Conservation (phyloP, 2,797 vertebrate species). For the Pygocentrus nattereri region DNA sequence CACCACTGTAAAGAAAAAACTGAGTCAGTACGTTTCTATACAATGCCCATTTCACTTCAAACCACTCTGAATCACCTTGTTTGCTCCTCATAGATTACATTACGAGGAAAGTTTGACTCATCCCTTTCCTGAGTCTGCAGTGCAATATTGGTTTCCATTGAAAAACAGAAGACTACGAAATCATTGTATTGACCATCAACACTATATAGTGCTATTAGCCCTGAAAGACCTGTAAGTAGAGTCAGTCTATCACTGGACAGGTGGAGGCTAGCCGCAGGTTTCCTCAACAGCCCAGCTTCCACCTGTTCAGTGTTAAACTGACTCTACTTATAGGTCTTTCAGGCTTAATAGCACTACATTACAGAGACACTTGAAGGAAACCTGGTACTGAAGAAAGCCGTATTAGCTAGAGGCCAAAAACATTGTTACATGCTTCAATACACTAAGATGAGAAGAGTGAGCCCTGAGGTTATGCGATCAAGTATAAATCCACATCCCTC, state of each 20-base stretch:
- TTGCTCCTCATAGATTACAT: too few species aligned
- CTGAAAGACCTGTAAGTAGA: not conserved
- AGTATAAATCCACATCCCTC: not conserved
- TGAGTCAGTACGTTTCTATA: too few species aligned
- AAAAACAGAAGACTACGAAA: not conserved
- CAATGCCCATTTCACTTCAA: too few species aligned
- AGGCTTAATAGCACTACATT: too few species aligned
- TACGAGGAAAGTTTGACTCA: not conserved
- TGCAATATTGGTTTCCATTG: not conserved
- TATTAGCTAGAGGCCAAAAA: not conserved
- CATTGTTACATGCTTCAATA: not conserved
- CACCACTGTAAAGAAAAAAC: too few species aligned
- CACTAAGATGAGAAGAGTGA: not conserved
- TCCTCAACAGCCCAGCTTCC: not conserved
- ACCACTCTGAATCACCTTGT: too few species aligned
- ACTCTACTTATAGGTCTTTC: not conserved
- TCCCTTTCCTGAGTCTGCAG: not conserved
- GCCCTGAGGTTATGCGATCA: not conserved
- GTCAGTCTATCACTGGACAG: not conserved
- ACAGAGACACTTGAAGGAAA: not conserved
- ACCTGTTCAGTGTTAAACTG: slow-evolving; percentile 4
- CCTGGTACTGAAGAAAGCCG: not conserved
- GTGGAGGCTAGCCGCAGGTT: not conserved
- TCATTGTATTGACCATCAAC: not conserved
- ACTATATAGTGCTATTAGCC: not conserved